Percentiles rank a stretch among this genome's conserved stretches.
Conservation (phyloP, 2,113 vertebrate species). For the Percina caprodes region DNA sequence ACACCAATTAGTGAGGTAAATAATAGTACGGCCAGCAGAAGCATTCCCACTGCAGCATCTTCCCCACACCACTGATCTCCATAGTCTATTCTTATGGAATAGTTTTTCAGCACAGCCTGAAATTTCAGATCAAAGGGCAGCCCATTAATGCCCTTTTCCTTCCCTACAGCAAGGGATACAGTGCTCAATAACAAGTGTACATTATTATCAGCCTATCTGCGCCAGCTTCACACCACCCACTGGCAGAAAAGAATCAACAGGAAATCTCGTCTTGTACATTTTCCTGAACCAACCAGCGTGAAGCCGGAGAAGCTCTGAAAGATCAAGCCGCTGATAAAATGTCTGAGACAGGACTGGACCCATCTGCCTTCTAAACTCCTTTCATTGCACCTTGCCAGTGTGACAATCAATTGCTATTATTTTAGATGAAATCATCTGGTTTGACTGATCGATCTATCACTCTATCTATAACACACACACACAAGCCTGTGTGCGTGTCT, state of each 20-base stretch:
- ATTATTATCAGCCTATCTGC: constrained; percentile 49
- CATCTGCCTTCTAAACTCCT: not conserved
- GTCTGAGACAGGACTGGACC: not conserved
- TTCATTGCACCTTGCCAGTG: not conserved
- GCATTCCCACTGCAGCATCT: constrained; percentile 32
- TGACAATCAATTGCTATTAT: constrained; percentile 49
- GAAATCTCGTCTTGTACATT: constrained; percentile 42
- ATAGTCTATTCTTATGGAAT: constrained; percentile 55
- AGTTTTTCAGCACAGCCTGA: constrained; percentile 52
- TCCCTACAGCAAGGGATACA: constrained; percentile 28
- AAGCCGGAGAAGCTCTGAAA: constrained; percentile 27
- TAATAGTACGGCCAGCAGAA: constrained; percentile 48
- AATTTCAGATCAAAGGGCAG: constrained; percentile 65
- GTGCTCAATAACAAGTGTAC: constrained; percentile 50
- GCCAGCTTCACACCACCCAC: constrained; percentile 30
- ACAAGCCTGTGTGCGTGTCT: not conserved
- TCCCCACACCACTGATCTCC: constrained; percentile 47
- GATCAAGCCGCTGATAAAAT: not conserved
- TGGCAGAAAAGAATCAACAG: constrained; percentile 29
- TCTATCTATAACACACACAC: no score
- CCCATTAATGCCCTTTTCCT: constrained; percentile 41
- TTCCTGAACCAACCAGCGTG: constrained; percentile 35
- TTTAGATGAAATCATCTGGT: constrained; percentile 29
- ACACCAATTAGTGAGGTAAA: constrained; percentile 77
- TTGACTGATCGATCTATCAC: no score